These are phyloP conservation scores for Tricholaema leucomelas DNA, from an alignment of 2,113 vertebrate species.

Conservation along the genomic window DNA sequence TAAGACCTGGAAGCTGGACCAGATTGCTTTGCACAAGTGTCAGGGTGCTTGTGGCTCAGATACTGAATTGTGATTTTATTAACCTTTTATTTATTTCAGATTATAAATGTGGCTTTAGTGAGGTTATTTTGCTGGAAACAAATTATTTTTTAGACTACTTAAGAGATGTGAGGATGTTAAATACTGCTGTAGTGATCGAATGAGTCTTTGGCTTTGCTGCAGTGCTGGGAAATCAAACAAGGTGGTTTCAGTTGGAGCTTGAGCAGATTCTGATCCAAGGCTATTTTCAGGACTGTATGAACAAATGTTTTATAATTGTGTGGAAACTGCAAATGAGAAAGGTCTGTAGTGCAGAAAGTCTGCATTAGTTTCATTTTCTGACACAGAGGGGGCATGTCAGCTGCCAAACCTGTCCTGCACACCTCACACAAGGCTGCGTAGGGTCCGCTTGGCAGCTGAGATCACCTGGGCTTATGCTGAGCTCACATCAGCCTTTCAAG, in stretches of 20 bases:
- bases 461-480: neutral
- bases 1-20: neutral
- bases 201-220: neutral
- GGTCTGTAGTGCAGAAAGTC: too few species aligned
- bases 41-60: neutral
- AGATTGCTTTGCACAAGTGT: neutral
- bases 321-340: too few species aligned
- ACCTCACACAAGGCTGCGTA: too few species aligned
- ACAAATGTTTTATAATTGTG: too few species aligned
- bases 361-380: too few species aligned
- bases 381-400: too few species aligned
- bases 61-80: conserved; percentile 25
- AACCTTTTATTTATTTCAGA: conserved; percentile 19
- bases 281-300: too few species aligned
- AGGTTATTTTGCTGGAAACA: conserved; percentile 34
- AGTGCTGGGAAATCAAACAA: conserved; percentile 3
- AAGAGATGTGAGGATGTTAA: neutral
- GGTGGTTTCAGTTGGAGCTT: too few species aligned
- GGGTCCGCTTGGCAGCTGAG: too few species aligned
- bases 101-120: neutral
- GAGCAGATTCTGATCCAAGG: too few species aligned
- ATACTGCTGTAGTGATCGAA: conserved; percentile 15
- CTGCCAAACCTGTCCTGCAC: too few species aligned
- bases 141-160: too few species aligned
- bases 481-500: neutral